phyloP scores from a whole-genome alignment of 2,888 invertebrate species.

The Deroplatys truncata region DNA sequence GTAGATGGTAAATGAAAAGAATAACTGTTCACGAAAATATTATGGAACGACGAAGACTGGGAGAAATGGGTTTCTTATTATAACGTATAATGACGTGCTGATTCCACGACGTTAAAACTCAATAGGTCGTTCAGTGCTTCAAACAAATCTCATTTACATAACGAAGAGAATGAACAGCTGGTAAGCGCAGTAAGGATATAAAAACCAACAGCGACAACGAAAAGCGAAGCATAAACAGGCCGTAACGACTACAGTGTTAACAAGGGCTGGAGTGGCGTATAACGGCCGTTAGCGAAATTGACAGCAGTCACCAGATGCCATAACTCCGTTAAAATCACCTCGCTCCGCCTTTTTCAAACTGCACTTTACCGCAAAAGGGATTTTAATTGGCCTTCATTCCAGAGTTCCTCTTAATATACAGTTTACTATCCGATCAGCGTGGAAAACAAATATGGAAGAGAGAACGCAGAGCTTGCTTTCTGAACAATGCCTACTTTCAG shows the following conservation, averaged over 20 bases:
- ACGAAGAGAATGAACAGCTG: not conserved
- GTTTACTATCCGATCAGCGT: not conserved
- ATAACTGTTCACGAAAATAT: too few species aligned
- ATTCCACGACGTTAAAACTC: too few species aligned
- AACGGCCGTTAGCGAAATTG: not conserved
- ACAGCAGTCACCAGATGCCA: not conserved
- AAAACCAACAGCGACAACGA: not conserved
- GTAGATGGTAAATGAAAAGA: too few species aligned
- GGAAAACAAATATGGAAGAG: not conserved
- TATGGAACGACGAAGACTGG: too few species aligned
- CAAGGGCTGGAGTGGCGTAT: not conserved
- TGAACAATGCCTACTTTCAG: too few species aligned
- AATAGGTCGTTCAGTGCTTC: too few species aligned
- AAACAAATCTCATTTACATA: not conserved
- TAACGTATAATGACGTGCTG: too few species aligned
- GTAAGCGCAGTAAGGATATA: not conserved
- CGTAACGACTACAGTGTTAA: not conserved
- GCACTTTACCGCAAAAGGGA: not conserved
- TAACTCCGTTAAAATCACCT: not conserved
- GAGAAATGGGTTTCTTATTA: too few species aligned
- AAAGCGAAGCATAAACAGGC: not conserved
- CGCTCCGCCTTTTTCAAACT: not conserved
- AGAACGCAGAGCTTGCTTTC: not conserved
- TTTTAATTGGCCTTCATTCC: not conserved
- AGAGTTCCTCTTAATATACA: not conserved